These are phyloP conservation scores for Trachymyrmex septentrionalis DNA, from an alignment of 1,140 invertebrate species.

Conservation along the genomic window DNA sequence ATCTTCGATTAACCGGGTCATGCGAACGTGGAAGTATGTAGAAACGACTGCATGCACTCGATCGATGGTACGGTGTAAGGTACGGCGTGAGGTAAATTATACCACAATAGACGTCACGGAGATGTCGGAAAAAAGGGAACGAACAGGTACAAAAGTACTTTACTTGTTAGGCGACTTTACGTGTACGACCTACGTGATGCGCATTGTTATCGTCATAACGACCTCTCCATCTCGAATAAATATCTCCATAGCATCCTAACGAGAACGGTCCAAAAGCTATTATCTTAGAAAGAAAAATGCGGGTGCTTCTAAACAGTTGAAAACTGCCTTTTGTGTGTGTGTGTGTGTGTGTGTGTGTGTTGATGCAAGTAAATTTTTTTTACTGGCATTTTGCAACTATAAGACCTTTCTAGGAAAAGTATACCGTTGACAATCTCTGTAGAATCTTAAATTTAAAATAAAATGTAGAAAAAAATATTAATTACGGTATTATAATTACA, in stretches of 20 bases:
- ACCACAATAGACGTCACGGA: constrained; percentile 37
- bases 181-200: constrained; percentile 45
- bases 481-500: constrained; percentile 5
- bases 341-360: not conserved
- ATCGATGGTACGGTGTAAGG: not conserved
- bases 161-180: constrained; percentile 51
- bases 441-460: not conserved
- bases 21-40: constrained; percentile 20
- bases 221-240: constrained; percentile 12
- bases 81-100: constrained; percentile 43
- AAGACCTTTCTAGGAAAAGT: not conserved
- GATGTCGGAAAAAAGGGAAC: constrained; percentile 25
- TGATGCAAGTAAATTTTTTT: not conserved
- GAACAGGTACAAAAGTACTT: constrained; percentile 42
- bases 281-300: not conserved
- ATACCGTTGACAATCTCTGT: not conserved
- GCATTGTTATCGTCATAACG: constrained; percentile 33
- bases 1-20: constrained; percentile 22
- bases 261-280: not conserved
- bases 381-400: not conserved
- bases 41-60: not conserved
- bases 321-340: not conserved
- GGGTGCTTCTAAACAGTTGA: not conserved
- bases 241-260: constrained; percentile 22
- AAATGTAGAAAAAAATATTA: not conserved